phyloP scores from a whole-genome alignment of 2,888 invertebrate species.

The Ptychoptera contaminata region DNA sequence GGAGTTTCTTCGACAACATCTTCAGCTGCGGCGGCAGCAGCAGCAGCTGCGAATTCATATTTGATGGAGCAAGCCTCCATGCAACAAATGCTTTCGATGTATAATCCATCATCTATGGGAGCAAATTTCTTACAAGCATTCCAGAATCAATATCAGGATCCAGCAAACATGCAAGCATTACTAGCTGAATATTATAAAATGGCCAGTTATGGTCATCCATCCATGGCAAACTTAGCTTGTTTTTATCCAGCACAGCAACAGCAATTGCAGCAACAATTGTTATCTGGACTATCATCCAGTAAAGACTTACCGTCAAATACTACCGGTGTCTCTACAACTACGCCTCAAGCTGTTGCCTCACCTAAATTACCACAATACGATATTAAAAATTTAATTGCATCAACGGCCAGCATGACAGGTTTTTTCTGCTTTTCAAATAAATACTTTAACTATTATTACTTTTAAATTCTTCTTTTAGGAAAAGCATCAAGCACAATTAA shows the following conservation, averaged over 20 bases:
- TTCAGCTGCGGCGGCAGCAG: constrained; percentile 5
- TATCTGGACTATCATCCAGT: constrained; percentile 1
- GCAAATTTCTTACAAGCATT: constrained; percentile 11
- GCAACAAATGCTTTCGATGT: too few relatives aligned
- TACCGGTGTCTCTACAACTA: constrained; percentile 11
- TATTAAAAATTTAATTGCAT: constrained; percentile 15
- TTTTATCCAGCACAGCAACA: neutral
- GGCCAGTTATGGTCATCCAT: constrained; percentile 10
- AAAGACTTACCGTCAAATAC: constrained; percentile 10
- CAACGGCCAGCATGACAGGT: constrained; percentile 9
- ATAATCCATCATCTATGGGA: neutral
- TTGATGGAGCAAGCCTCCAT: too few relatives aligned
- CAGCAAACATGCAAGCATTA: constrained; percentile 13
- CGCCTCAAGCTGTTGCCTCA: constrained; percentile 4
- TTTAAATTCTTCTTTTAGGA: neutral
- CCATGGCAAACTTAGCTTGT: constrained; percentile 10
- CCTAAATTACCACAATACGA: constrained; percentile 15
- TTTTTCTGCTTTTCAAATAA: neutral
- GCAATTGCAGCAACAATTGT: neutral
- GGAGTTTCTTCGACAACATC: constrained; percentile 13
- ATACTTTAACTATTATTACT: too few relatives aligned
- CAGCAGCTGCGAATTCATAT: constrained; percentile 9
- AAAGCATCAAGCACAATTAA: constrained; percentile 15
- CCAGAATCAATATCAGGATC: constrained; percentile 10
- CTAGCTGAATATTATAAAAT: constrained; percentile 16